These are phyloP conservation scores for Rhagonycha lutea DNA, from an alignment of 2,888 invertebrate species.

Conservation along the genomic window DNA sequence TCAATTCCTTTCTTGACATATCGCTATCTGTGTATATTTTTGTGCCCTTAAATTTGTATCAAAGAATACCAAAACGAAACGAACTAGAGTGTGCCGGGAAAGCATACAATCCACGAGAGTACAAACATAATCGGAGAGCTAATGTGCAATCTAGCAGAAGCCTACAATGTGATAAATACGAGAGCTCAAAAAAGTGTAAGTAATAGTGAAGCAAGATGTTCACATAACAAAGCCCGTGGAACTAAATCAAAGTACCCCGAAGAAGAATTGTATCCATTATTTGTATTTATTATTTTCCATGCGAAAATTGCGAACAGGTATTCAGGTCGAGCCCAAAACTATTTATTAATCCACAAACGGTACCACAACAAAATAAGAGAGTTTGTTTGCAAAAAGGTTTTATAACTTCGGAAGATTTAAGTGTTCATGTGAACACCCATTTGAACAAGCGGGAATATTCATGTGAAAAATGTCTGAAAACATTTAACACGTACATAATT, in stretches of 20 bases:
- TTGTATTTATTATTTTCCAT: no score
- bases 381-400: slow-evolving; percentile 52
- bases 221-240: background rate
- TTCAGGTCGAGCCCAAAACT: slow-evolving; percentile 38
- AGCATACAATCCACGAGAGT: no score
- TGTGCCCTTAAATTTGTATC: no score
- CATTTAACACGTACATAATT: slow-evolving; percentile 45
- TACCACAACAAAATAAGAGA: slow-evolving; percentile 42
- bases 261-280: background rate
- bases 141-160: no score
- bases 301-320: slow-evolving; percentile 40
- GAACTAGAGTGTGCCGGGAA: no score
- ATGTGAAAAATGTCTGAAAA: slow-evolving; percentile 43
- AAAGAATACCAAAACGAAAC: no score
- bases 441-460: slow-evolving; percentile 42
- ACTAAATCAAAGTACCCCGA: background rate
- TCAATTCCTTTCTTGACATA: no score
- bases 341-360: slow-evolving; percentile 42
- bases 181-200: no score
- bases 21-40: no score
- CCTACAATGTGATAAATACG: no score
- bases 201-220: no score
- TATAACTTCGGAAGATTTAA: slow-evolving; percentile 44
- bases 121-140: no score
- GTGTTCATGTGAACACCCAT: slow-evolving; percentile 44